Evolutionary conservation across 2,888 invertebrate genomes (phyloP).

Genomic region (Dusona sp.): DNA sequence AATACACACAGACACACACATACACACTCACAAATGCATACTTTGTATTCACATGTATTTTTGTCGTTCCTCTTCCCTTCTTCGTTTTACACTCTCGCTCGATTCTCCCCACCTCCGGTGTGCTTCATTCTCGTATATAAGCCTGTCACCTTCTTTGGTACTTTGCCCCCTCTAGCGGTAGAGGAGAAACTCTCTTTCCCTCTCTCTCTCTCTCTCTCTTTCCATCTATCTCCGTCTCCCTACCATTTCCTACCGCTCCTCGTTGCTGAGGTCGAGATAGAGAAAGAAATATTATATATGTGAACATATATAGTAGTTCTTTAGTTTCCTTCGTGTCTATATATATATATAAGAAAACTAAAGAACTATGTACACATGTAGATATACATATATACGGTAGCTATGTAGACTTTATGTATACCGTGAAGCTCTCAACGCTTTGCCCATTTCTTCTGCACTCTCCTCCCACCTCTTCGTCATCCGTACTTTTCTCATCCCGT

Average conservation of each 20-base stretch:
- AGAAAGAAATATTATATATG: slow-evolving; percentile 50
- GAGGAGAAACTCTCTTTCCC: slow-evolving; percentile 42
- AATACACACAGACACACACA: not conserved
- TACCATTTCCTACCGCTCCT: slow-evolving; percentile 61
- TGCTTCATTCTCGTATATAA: slow-evolving; percentile 64
- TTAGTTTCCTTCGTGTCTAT: slow-evolving; percentile 25
- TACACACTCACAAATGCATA: not conserved
- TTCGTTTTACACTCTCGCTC: slow-evolving; percentile 63
- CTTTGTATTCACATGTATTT: slow-evolving; percentile 15
- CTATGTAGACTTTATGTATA: slow-evolving; percentile 46
- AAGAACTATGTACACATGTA: slow-evolving; percentile 16
- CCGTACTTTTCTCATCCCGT: slow-evolving; percentile 65
- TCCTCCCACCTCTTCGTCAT: slow-evolving; percentile 55
- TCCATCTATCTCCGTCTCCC: slow-evolving; percentile 54
- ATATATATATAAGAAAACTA: slow-evolving; percentile 25
- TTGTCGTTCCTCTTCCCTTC: slow-evolving; percentile 58
- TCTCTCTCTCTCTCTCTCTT: slow-evolving; percentile 35
- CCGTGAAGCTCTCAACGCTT: slow-evolving; percentile 65
- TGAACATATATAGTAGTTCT: slow-evolving; percentile 17
- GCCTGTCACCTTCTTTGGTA: slow-evolving; percentile 64
- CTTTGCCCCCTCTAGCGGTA: slow-evolving; percentile 56
- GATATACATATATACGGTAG: slow-evolving; percentile 28
- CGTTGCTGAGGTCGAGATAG: slow-evolving; percentile 46
- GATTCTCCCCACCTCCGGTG: slow-evolving; percentile 57
- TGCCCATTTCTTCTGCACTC: slow-evolving; percentile 50